Conservation (phyloP, 2,888 invertebrate genomes). For the Oxyscelio sp. region DNA sequence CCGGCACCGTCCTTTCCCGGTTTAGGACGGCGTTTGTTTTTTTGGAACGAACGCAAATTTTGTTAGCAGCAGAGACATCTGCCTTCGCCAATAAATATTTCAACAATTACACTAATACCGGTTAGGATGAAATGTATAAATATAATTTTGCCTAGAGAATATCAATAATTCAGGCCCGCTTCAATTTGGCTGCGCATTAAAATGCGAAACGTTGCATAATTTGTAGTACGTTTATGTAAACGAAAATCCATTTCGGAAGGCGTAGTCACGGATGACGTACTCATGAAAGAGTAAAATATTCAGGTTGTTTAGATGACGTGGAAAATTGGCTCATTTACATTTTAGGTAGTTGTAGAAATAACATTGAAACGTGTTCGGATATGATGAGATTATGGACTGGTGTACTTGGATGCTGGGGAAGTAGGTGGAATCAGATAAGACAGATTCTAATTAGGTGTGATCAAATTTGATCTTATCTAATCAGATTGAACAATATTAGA, state of each 20-base stretch:
- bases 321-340: slow-evolving; percentile 4
- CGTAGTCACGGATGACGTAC: slow-evolving; percentile 5
- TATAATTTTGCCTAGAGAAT: slow-evolving; percentile 18
- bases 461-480: no score
- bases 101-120: slow-evolving; percentile 2
- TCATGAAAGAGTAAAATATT: slow-evolving; percentile 34
- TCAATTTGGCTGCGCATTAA: slow-evolving; percentile 31
- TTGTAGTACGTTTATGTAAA: slow-evolving; percentile 23
- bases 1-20: no score
- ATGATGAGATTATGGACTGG: no score
- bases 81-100: no score
- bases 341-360: not conserved
- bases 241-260: slow-evolving; percentile 21
- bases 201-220: slow-evolving; percentile 55
- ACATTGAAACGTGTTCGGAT: no score
- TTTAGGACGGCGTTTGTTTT: no score
- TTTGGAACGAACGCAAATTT: no score
- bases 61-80: no score
- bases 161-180: slow-evolving; percentile 26
- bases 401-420: no score
- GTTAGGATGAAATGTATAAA: slow-evolving; percentile 6
- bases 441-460: no score
- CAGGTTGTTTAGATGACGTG: slow-evolving; percentile 11
- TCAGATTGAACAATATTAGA: no score
- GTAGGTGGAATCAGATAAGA: no score